phyloP scores from a whole-genome alignment of 2,797 vertebrate genomes.

The Alca torda region DNA sequence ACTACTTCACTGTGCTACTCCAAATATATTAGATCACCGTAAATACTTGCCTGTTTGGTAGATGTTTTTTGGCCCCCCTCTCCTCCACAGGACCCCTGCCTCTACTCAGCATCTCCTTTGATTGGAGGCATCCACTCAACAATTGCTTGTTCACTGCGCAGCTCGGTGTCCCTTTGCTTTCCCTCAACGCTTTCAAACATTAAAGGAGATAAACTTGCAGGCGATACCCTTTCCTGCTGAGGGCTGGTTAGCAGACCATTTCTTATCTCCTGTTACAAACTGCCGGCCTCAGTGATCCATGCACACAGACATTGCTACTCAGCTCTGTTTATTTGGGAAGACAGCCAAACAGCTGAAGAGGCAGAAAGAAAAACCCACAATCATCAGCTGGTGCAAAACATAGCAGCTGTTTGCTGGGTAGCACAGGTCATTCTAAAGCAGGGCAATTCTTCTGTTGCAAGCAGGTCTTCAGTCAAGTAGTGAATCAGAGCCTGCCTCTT shows the following conservation, averaged over 20 bases:
- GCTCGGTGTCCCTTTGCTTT: neutral
- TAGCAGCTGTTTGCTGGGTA: neutral
- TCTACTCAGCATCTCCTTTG: neutral
- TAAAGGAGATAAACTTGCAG: neutral
- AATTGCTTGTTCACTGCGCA: fast-evolving
- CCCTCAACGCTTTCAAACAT: neutral
- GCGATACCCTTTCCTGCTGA: neutral
- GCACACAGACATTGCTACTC: neutral
- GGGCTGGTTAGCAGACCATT: neutral
- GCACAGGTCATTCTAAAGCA: neutral
- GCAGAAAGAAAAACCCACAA: slow-evolving; percentile 25
- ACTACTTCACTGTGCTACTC: neutral
- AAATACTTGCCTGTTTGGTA: neutral
- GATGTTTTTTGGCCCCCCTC: neutral
- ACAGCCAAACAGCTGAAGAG: neutral
- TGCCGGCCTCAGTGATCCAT: neutral
- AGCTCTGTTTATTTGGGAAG: slow-evolving; percentile 10
- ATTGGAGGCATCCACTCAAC: neutral
- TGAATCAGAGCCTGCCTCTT: neutral
- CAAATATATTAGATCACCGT: neutral
- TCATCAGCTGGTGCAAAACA: neutral
- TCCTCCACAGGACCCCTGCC: neutral
- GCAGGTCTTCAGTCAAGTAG: neutral
- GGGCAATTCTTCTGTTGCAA: neutral
- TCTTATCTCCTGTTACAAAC: neutral